Evolutionary conservation across 2,797 vertebrate species (phyloP).

Genomic region (Denticeps clupeoides): DNA sequence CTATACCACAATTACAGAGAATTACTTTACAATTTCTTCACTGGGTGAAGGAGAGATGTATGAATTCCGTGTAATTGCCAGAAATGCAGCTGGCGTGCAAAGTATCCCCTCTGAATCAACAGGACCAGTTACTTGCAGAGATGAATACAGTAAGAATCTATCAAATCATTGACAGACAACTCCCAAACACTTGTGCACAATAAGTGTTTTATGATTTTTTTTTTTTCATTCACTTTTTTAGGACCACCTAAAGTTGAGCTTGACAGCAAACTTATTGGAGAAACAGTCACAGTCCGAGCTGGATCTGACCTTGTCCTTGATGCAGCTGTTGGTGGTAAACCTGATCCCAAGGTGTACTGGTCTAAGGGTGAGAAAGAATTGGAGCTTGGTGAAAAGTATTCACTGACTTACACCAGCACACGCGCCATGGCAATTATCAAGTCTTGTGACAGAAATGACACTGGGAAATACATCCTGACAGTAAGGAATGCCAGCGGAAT

Average conservation of each 20-base stretch:
- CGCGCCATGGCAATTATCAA: conserved; percentile 92
- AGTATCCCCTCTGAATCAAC: conserved; percentile 86
- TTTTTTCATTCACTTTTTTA: conserved; percentile 35
- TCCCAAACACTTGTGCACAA: neutral
- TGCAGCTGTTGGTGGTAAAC: conserved; percentile 88
- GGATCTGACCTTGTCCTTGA: conserved; percentile 94
- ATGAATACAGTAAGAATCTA: conserved; percentile 83
- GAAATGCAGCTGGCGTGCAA: conserved; percentile 86
- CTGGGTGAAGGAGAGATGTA: conserved; percentile 81
- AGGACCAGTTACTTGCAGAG: conserved; percentile 86
- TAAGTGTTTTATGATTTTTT: neutral
- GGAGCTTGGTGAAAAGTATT: conserved; percentile 87
- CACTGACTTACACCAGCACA: conserved; percentile 89
- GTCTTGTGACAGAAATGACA: conserved; percentile 86
- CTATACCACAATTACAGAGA: conserved; percentile 90
- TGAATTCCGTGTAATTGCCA: conserved; percentile 85
- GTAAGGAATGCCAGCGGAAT: conserved; percentile 88
- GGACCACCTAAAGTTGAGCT: conserved; percentile 92
- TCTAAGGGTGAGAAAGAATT: conserved; percentile 87
- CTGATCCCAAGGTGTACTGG: conserved; percentile 97
- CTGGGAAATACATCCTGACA: conserved; percentile 82
- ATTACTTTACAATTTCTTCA: conserved; percentile 78
- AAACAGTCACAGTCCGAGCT: conserved; percentile 74
- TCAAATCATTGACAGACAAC: neutral
- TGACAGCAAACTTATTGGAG: conserved; percentile 79